Conservation (phyloP, 2,113 vertebrate genomes). For the Sphyrna mokarran region DNA sequence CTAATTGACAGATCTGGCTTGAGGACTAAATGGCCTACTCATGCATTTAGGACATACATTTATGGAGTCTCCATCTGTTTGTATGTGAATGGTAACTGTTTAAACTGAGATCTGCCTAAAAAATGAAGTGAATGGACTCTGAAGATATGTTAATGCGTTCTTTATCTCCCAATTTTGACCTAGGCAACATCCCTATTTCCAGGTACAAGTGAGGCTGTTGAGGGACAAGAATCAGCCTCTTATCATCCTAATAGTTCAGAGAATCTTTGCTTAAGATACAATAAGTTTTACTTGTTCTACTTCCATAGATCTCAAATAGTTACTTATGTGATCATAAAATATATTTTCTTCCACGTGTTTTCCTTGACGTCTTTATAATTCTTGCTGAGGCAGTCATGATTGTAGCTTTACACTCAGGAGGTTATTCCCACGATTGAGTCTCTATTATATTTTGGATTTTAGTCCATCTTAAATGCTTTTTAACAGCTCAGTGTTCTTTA, state of each 20-base stretch:
- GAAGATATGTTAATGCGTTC: too few relatives aligned
- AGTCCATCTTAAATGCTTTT: too few relatives aligned
- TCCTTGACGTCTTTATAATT: background rate
- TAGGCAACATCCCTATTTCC: background rate
- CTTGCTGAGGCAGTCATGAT: background rate
- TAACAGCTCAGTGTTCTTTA: too few relatives aligned
- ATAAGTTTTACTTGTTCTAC: background rate
- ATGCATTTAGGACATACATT: too few relatives aligned
- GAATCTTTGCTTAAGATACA: background rate
- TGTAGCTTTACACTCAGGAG: background rate
- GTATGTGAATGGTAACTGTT: too few relatives aligned
- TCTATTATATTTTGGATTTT: background rate
- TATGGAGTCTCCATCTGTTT: too few relatives aligned
- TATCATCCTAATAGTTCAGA: background rate
- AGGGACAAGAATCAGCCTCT: background rate
- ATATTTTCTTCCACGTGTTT: background rate
- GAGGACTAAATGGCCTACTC: too few relatives aligned
- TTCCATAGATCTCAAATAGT: background rate
- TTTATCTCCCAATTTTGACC: background rate
- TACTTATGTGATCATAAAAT: background rate
- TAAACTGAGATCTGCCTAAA: too few relatives aligned
- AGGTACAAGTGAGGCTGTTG: background rate
- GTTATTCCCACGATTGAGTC: background rate
- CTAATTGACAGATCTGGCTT: too few relatives aligned
- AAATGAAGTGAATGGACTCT: too few relatives aligned